Evolutionary conservation across 35 echinoderm and acorn worm genomes (phyloP), one percentile per base, ranked within the genome.

Genomic region (Diadema setosum): DNA sequence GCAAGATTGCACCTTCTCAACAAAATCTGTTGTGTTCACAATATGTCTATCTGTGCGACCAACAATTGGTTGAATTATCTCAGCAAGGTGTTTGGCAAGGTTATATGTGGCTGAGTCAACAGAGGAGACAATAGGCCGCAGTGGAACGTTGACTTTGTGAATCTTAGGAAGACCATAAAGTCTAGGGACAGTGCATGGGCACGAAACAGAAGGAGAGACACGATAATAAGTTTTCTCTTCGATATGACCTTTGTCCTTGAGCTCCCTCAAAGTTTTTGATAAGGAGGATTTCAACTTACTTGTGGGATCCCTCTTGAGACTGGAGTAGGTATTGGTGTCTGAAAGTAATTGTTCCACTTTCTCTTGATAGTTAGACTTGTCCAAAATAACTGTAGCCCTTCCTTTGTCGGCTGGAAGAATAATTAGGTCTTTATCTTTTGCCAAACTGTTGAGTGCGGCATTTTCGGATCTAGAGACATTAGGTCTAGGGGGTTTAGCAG

Each of bases 331-430:
- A 0, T 85, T 85, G 11, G 45, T 59, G 36, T 85, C 82, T 5
- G 35, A 60, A 3, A 85, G 32, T 27, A 85, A 37, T 6, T 33
- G 24, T 27, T 58, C 50, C 39, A 33, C 49, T 59, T 85, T 85
- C 11, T 85, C 29, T 27, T 35, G 5, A 36, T 65, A 85, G 1
- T 41, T 2, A 2, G 4, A 24, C 18, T 57, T 6, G 50, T 85
- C 82, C 36, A 85, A 61, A 39, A 65, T 85, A 45, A 83, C 81
- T 18, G 81, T 52, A 25, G 45, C 44, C 32, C 45, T 83, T 58
- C 81, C 81, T 83, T 83, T 83, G 81, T 83, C 81, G 32, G 81
- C 55, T 41, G 82, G 23, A 4, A 85, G 56, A 34, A 85, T 42
- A 16, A 60, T 61, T 23, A 63, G 49, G 26, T 34, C 31, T 59